Conservation (phyloP, 2,888 invertebrate species). For the Hydropsyche betteni region DNA sequence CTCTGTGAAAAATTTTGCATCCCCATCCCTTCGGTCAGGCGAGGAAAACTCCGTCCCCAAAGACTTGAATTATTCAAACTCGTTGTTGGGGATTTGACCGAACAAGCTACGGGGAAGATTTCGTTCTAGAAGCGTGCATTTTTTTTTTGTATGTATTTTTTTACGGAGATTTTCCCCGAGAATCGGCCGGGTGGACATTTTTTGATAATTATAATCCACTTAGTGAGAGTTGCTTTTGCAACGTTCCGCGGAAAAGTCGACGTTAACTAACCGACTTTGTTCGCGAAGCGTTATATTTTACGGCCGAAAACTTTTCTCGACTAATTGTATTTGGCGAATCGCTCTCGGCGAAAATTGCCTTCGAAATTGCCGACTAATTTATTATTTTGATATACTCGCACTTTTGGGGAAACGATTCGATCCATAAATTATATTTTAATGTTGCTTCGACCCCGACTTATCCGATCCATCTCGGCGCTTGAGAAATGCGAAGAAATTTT, state of each 20-base stretch:
- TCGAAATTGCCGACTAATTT: too few relatives aligned
- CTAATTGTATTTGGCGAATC: constrained; percentile 14
- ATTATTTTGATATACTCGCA: too few relatives aligned
- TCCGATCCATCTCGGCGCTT: too few relatives aligned
- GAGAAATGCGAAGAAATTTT: too few relatives aligned
- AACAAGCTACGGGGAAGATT: not conserved
- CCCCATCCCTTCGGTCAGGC: not conserved
- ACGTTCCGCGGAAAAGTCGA: constrained; percentile 5
- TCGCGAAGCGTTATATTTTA: not conserved
- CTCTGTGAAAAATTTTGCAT: constrained; percentile 35
- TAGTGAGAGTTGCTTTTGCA: not conserved
- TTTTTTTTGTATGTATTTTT: constrained; percentile 26
- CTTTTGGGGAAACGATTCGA: too few relatives aligned
- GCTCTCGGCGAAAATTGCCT: too few relatives aligned
- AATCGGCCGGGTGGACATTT: constrained; percentile 14
- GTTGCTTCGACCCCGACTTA: too few relatives aligned
- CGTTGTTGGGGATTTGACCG: constrained; percentile 35
- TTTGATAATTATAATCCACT: constrained; percentile 27
- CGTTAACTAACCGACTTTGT: constrained; percentile 27
- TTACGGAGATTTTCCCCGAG: not conserved
- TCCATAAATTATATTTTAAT: too few relatives aligned
- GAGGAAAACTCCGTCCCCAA: constrained; percentile 23
- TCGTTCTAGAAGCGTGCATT: not conserved
- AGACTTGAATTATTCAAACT: constrained; percentile 44
- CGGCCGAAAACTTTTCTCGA: constrained; percentile 16